phyloP scores from a whole-genome alignment of 2,797 vertebrate species.

The Numenius phaeopus region DNA sequence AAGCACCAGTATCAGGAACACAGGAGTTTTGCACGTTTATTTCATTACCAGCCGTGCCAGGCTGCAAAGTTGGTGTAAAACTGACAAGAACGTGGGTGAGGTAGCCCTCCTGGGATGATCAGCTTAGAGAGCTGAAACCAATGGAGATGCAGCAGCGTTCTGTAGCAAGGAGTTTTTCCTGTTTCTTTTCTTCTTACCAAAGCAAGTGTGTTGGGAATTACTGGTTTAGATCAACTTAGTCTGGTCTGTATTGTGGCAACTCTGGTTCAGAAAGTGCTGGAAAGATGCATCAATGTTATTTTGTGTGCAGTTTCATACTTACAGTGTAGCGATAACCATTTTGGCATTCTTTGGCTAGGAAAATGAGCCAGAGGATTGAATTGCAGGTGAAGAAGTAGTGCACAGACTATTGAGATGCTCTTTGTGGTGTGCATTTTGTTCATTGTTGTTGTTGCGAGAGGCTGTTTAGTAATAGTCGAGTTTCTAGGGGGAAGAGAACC shows the following conservation, averaged over 20 bases:
- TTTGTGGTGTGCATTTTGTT: neutral
- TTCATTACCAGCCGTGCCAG: neutral
- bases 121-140: neutral
- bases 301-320: neutral
- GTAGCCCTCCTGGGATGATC: neutral
- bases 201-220: neutral
- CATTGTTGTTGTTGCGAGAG: neutral
- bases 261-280: neutral
- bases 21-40: neutral
- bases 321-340: neutral
- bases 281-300: neutral
- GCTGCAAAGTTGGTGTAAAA: neutral
- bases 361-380: neutral
- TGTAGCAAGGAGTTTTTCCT: neutral
- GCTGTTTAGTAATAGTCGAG: neutral
- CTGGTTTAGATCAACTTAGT: neutral
- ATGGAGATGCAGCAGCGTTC: neutral
- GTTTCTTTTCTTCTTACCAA: neutral
- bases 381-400: neutral
- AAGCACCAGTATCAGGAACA: neutral
- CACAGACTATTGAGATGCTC: neutral
- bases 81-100: neutral
- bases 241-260: neutral
- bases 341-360: neutral
- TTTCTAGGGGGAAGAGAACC: slow-evolving; percentile 73